Percentiles rank a stretch among this genome's conserved stretches.
These are phyloP conservation scores for Sebastes taczanowskii DNA, from an alignment of 2,797 vertebrate species.

Conservation along the genomic window DNA sequence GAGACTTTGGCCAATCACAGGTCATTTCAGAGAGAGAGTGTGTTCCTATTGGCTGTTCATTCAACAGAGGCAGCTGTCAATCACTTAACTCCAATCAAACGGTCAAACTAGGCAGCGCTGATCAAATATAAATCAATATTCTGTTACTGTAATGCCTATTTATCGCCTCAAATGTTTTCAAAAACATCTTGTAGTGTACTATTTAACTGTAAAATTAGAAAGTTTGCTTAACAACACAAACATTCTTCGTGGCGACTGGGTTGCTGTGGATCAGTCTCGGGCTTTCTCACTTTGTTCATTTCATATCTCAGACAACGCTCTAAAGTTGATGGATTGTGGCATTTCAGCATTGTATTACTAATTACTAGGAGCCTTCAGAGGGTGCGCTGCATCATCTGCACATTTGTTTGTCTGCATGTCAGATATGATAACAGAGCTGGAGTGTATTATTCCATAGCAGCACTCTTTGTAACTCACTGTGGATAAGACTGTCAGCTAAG, in stretches of 20 bases:
- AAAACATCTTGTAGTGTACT: too few species aligned
- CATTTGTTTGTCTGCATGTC: slow-evolving; percentile 26
- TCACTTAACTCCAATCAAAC: too few species aligned
- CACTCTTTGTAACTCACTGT: slow-evolving; percentile 16
- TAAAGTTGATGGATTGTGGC: neutral
- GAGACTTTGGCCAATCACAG: too few species aligned
- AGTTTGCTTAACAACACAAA: fast-evolving
- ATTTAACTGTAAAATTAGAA: too few species aligned
- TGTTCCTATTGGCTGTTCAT: too few species aligned
- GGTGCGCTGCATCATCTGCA: slow-evolving; percentile 3
- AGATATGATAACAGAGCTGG: slow-evolving; percentile 8
- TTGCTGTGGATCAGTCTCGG: neutral
- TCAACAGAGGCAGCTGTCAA: too few species aligned
- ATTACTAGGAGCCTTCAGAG: neutral
- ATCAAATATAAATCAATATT: too few species aligned
- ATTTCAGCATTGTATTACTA: neutral
- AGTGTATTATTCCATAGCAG: neutral
- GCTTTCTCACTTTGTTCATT: neutral
- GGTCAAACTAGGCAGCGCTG: too few species aligned
- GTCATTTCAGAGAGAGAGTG: too few species aligned
- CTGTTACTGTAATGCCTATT: too few species aligned
- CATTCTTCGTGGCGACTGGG: neutral
- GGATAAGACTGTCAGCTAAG: slow-evolving; percentile 20
- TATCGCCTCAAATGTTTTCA: too few species aligned
- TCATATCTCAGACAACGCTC: neutral